Conservation (phyloP, 2,113 vertebrate genomes). For the Tachysurus vachellii region DNA sequence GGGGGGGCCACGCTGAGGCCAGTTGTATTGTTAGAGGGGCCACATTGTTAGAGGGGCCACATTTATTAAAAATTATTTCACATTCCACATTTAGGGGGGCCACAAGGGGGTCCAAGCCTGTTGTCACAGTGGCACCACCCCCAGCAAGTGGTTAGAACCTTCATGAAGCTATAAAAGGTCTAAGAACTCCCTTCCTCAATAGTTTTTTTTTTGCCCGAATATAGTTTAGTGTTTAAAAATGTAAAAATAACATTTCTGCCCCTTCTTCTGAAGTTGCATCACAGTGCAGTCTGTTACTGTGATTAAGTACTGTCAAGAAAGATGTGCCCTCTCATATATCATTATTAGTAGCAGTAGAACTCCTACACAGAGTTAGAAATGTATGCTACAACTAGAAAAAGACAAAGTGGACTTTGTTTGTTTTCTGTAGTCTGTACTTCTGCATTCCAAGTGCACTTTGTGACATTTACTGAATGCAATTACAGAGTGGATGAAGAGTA, state of each 20-base stretch:
- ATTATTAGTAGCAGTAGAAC: background rate
- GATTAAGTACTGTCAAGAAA: background rate
- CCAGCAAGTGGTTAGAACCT: too few relatives aligned
- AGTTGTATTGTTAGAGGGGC: too few relatives aligned
- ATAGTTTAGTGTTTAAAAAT: background rate
- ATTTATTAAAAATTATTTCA: too few relatives aligned
- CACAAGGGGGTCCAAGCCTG: too few relatives aligned
- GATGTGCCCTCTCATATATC: background rate
- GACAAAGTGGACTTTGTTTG: background rate
- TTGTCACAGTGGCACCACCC: too few relatives aligned
- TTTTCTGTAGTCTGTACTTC: background rate
- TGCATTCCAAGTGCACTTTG: slow-evolving; percentile 13
- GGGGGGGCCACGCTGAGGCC: too few relatives aligned
- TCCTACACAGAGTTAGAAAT: slow-evolving; percentile 1
- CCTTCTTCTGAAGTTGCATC: background rate
- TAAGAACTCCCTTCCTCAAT: background rate
- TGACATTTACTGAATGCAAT: slow-evolving; percentile 7
- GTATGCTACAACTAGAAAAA: background rate
- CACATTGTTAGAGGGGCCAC: too few relatives aligned
- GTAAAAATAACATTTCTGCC: background rate
- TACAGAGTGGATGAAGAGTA: background rate
- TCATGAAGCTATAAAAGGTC: background rate
- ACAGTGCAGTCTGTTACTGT: background rate
- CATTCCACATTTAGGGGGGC: too few relatives aligned
- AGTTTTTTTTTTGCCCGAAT: background rate